Conservation (phyloP, 2,797 vertebrate genomes). For the Australoheros facetus region DNA sequence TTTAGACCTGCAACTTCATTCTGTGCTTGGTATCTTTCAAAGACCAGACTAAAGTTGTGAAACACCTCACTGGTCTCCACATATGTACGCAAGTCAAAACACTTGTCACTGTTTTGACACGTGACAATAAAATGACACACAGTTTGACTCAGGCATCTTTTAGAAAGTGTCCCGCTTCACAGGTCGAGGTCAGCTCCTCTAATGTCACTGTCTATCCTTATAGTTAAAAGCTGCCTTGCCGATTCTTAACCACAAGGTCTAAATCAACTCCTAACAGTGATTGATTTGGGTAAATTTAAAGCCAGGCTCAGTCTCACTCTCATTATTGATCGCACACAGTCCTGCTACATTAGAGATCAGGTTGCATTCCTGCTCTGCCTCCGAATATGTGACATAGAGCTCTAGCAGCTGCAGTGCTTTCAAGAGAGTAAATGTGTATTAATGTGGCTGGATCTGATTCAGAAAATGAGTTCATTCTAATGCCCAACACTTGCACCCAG, state of each 20-base stretch:
- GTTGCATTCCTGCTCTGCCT: constrained; percentile 54
- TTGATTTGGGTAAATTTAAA: constrained; percentile 78
- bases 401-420: constrained; percentile 41
- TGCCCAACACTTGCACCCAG: constrained; percentile 29
- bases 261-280: constrained; percentile 71
- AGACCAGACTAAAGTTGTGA: constrained; percentile 7
- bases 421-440: constrained; percentile 61
- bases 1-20: constrained; percentile 1
- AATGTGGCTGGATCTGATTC: constrained; percentile 60
- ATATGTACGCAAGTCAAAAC: constrained; percentile 8
- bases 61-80: background rate
- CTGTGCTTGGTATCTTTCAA: background rate
- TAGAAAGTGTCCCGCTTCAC: background rate
- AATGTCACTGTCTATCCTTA: constrained; percentile 44
- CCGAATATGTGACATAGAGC: constrained; percentile 49
- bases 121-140: constrained; percentile 9
- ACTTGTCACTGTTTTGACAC: constrained; percentile 9
- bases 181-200: constrained; percentile 16
- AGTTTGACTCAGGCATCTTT: background rate
- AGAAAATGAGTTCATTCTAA: constrained; percentile 58
- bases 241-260: constrained; percentile 62
- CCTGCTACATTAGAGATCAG: constrained; percentile 55
- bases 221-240: constrained; percentile 70
- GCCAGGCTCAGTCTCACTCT: constrained; percentile 60
- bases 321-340: constrained; percentile 68